These are phyloP conservation scores for Chrysaora quinquecirrha DNA, from an alignment of 30 jellyfish, hydroid and myxozoan species.

Conservation along the genomic window DNA sequence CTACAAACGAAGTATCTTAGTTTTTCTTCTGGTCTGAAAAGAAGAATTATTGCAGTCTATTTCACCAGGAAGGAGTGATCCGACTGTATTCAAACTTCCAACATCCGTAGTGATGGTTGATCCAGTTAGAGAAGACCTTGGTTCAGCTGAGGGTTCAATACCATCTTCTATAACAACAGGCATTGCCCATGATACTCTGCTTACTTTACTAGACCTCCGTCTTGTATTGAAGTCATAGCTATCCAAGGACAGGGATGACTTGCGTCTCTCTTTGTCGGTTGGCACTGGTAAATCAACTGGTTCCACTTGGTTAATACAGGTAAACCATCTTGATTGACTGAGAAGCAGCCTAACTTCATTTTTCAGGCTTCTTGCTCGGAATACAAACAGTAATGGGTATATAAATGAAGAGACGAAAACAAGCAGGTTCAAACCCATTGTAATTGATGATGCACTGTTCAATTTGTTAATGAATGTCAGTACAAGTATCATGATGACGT, in stretches of 20 bases:
- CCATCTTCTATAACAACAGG: slow-evolving; percentile 66
- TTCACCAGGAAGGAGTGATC: slow-evolving; percentile 56
- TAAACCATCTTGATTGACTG: slow-evolving; percentile 4
- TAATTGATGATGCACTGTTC: neutral
- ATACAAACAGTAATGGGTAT: slow-evolving; percentile 72
- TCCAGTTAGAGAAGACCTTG: slow-evolving; percentile 60
- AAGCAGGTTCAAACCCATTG: slow-evolving; percentile 6
- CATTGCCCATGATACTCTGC: slow-evolving; percentile 73
- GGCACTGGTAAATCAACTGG: slow-evolving; percentile 45
- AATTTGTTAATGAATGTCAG: neutral
- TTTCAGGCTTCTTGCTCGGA: slow-evolving; percentile 68
- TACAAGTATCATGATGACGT: slow-evolving; percentile 7
- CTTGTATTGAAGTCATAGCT: slow-evolving; percentile 62
- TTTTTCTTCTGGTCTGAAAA: neutral
- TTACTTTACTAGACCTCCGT: slow-evolving; percentile 57
- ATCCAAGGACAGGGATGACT: slow-evolving; percentile 56
- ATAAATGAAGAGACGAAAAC: slow-evolving; percentile 7
- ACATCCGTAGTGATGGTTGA: slow-evolving; percentile 57
- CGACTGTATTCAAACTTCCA: slow-evolving; percentile 24
- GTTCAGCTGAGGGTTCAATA: slow-evolving; percentile 41
- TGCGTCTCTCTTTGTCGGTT: slow-evolving; percentile 41
- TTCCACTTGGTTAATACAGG: slow-evolving; percentile 36
- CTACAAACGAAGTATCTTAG: neutral
- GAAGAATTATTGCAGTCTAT: slow-evolving; percentile 20
- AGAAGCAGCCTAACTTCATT: slow-evolving; percentile 42